Conservation (phyloP, 1,140 invertebrate genomes). For the Heterodera carotae region DNA sequence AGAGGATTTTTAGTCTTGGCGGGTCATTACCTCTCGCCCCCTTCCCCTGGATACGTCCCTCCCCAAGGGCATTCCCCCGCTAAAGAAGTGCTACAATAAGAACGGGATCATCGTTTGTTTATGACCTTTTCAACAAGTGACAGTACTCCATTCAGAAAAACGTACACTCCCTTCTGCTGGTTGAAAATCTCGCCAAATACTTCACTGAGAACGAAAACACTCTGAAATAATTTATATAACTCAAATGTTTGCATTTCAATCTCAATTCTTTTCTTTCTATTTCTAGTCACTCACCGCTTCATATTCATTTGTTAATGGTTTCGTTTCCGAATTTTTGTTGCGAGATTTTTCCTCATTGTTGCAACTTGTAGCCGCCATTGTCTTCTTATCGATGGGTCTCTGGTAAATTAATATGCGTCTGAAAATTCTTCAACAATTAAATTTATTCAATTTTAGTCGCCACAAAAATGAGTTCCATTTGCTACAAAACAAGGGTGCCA, state of each 20-base stretch:
- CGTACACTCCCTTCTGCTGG: slow-evolving; percentile 34
- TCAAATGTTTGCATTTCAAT: slow-evolving; percentile 25
- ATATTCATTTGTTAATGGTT: slow-evolving; percentile 17
- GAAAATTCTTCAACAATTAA: too few species aligned
- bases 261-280: background rate
- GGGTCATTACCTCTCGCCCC: too few species aligned
- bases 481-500: too few species aligned
- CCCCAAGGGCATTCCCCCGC: too few species aligned
- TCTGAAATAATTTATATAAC: slow-evolving; percentile 43
- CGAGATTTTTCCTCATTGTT: background rate
- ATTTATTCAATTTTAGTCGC: too few species aligned
- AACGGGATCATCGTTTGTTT: slow-evolving; percentile 7
- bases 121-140: slow-evolving; percentile 52
- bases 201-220: slow-evolving; percentile 43
- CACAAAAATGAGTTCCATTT: too few species aligned
- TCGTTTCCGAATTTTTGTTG: background rate
- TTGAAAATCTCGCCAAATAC: slow-evolving; percentile 54
- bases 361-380: background rate
- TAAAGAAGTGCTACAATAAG: too few species aligned
- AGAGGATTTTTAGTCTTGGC: too few species aligned
- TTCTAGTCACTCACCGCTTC: slow-evolving; percentile 29
- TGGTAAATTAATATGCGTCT: too few species aligned
- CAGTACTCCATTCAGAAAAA: slow-evolving; percentile 48
- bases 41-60: too few species aligned
- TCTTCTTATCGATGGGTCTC: too few species aligned